Base-by-base conservation (phyloP, 2,888 invertebrate genomes). In the Drosophila lutescens region DNA sequence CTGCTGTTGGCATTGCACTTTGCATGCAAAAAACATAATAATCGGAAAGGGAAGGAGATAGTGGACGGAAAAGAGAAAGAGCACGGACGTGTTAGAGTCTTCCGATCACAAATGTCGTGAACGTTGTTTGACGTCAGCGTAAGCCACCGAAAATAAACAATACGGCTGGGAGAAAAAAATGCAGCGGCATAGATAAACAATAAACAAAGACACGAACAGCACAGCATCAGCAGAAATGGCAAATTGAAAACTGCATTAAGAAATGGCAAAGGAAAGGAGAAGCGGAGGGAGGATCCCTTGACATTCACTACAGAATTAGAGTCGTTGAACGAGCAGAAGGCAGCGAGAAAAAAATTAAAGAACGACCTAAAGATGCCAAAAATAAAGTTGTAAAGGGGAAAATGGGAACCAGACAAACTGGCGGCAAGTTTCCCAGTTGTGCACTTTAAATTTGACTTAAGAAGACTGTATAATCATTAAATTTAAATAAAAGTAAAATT, bases 21-120 rank as follows among this genome's bases (percentile, higher is more conserved):
- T 85, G 85, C 76, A 85, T 85, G 85, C 83, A 80, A 79, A 83
- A 81, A 87, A 76, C 88, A 85, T 78, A 85, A 85, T 85, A 87
- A 85, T 83, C 87, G 71, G 41, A 46, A 30, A 44, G n/a, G 12
- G 23, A 40, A 46, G 54, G 53, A 12, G 40, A 38, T 43, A 53
- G 57, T 54, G 56, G 43, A 20, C 26, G 49, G n/a, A 41, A 23
- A 38, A 44, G 17, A 41, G 41, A 10, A 23, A 43, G 49, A 9
- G 49, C 23, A 38, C 43, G 62, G 10, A 46, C 54, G 58, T 44
- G 47, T 59, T 51, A 57, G 49, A 60, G 63, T 49, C 57, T 74
- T 61, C 65, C 77, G 86, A 86, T 83, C 78, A 60, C 70, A 63
- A 74, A 70, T 75, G 70, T 74, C 62, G 80, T 78, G 71, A 71